Evolutionary conservation across 37 sponge, comb jelly and placozoan species (phyloP).

Genomic region (Hormiphora californensis): DNA sequence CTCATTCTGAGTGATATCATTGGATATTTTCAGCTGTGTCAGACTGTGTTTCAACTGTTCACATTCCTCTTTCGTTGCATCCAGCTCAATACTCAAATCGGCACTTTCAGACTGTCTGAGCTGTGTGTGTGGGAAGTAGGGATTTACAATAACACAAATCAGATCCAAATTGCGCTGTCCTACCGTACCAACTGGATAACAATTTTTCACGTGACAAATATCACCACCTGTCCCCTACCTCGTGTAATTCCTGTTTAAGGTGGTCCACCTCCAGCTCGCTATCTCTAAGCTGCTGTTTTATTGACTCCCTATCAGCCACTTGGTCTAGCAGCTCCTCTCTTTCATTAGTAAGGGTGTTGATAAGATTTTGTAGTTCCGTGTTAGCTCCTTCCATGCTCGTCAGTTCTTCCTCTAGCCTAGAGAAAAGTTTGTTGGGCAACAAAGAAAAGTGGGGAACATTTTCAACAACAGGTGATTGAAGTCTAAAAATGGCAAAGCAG

Average conservation of each 20-base stretch:
- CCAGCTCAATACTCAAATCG: not conserved
- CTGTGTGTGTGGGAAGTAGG: too few relatives aligned
- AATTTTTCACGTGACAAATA: too few relatives aligned
- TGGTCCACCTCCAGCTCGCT: slow-evolving; percentile 25
- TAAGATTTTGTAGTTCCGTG: slow-evolving; percentile 35
- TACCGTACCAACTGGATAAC: too few relatives aligned
- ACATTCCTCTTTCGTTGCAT: not conserved
- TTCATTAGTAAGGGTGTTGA: slow-evolving; percentile 25
- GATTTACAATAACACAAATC: not conserved
- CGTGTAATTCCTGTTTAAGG: not conserved
- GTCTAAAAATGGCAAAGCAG: too few relatives aligned
- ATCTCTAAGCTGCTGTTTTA: not conserved
- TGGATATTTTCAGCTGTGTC: slow-evolving; percentile 17
- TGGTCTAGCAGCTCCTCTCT: slow-evolving; percentile 27
- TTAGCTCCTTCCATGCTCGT: not conserved
- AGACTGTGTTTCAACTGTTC: slow-evolving; percentile 45
- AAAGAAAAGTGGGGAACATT: too few relatives aligned
- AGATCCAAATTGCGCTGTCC: too few relatives aligned
- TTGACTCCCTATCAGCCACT: not conserved
- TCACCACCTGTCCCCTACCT: too few relatives aligned
- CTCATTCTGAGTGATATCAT: slow-evolving; percentile 31
- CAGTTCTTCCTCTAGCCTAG: not conserved
- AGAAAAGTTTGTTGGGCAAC: too few relatives aligned
- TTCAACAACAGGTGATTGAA: too few relatives aligned
- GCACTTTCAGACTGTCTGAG: not conserved